Base-by-base conservation (phyloP, 1,140 invertebrate genomes). In the Cardiocondyla obscurior region DNA sequence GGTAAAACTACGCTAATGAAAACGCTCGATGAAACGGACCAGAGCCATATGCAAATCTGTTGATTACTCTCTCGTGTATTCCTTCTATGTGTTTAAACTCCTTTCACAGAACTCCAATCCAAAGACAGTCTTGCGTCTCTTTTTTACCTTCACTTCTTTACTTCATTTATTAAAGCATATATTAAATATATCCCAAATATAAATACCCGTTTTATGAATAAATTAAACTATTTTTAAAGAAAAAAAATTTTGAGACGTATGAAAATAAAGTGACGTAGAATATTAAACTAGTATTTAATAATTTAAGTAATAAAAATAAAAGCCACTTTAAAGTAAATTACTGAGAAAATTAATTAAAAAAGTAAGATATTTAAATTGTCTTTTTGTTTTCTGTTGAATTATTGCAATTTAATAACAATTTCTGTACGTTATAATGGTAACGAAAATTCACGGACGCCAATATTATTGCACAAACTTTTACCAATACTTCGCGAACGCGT, bases 21-120 rank as follows among this genome's bases (percentile, higher is more conserved):
- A 76, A 76, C 30, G 73, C 19, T 4, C 57, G 42, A 51, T 49
- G 44, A 36, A 76, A 76, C 42, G 60, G n/a, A 12, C 51, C 36
- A 36, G 84, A 85, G 84, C 85, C 86, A 83, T 89, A 89, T 90
- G 89, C 89, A 89, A 89, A 89, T 88, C 76, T 84, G 79, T 88
- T 87, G 87, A 88, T 88, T 88, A 85, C 83, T 87, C 83, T 65
- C 67, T 64, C 85, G 77, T 83, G 74, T 83, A 84, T 72, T 84
- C 67, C 30, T 33, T 3, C 33, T 72, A 22, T 70, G 42, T 39
- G 22, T 51, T 39, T 22, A 39, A 55, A 55, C 64, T 79, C 10
- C 64, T 55, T 60, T 33, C 51, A 10, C 49, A 58, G n/a, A 8
- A 36, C 2, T 73, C 22, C 70, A 58, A 73, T 73, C 10, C 16